These are phyloP conservation scores for Mechanitis messenoides DNA, from an alignment of 2,888 invertebrate species.

Conservation along the genomic window DNA sequence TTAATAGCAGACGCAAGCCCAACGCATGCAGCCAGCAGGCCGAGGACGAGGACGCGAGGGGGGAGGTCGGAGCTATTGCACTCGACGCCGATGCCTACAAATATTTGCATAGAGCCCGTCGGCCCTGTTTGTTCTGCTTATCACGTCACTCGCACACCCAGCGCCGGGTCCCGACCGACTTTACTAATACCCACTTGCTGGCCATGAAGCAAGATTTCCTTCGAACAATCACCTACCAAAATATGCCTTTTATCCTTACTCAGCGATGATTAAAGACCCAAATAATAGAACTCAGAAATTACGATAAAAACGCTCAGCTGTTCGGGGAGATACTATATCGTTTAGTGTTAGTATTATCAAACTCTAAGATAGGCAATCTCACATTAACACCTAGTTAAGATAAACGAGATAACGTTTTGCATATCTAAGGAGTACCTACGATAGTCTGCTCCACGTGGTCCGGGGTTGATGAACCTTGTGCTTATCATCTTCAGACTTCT, in stretches of 20 bases:
- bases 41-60: conserved; percentile 17
- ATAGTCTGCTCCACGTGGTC: conserved; percentile 47
- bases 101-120: conserved; percentile 53
- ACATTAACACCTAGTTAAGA: conserved; percentile 73
- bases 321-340: conserved; percentile 61
- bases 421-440: conserved; percentile 59
- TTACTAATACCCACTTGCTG: neutral
- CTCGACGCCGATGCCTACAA: conserved; percentile 50
- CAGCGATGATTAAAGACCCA: neutral
- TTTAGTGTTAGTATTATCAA: conserved; percentile 60
- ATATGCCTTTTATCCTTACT: neutral
- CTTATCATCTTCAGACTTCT: conserved; percentile 11
- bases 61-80: conserved; percentile 27
- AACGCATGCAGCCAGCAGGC: conserved; percentile 14
- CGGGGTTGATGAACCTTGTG: conserved; percentile 53
- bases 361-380: conserved; percentile 65
- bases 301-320: conserved; percentile 37
- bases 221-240: neutral
- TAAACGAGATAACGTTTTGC: conserved; percentile 73
- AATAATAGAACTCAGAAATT: neutral
- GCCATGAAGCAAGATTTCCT: neutral
- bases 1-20: conserved; percentile 23
- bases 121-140: conserved; percentile 55
- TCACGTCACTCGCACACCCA: conserved; percentile 53
- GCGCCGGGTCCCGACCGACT: conserved; percentile 28